phyloP scores from a whole-genome alignment of 2,113 vertebrate genomes.

The Mohoua ochrocephala region DNA sequence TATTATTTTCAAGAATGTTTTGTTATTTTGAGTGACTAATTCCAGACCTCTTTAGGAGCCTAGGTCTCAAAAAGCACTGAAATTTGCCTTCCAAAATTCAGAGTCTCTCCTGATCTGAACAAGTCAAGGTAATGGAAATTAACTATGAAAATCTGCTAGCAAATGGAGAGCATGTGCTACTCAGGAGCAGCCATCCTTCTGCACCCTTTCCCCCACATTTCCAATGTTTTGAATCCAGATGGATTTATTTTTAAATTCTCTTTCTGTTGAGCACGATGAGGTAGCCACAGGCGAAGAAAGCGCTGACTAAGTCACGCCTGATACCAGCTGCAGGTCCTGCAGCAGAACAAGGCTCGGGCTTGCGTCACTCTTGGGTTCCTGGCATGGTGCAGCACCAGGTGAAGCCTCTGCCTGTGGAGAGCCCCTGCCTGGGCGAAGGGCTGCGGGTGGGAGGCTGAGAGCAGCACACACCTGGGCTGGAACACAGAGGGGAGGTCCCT shows the following conservation, averaged over 20 bases:
- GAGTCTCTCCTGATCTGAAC: background rate
- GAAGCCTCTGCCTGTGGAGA: background rate
- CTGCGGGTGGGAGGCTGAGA: background rate
- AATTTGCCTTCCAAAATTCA: background rate
- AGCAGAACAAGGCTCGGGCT: background rate
- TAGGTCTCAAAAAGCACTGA: background rate
- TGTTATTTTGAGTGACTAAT: background rate
- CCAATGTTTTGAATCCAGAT: background rate
- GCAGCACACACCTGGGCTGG: background rate
- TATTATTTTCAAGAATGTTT: background rate
- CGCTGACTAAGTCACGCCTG: rapidly evolving
- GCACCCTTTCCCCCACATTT: background rate
- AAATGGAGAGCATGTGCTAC: background rate
- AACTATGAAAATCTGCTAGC: background rate
- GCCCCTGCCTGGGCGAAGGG: rapidly evolving
- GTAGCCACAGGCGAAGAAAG: background rate
- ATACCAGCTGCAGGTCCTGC: background rate
- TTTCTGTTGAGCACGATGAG: background rate
- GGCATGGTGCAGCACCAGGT: background rate
- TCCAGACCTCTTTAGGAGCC: background rate
- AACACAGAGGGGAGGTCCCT: background rate
- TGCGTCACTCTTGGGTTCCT: rapidly evolving
- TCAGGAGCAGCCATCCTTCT: background rate
- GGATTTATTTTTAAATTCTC: background rate
- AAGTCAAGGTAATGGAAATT: background rate